A percentile compares a stretch with the other conserved stretches of the same genome.
These are phyloP conservation scores for Ylistrum balloti DNA, from an alignment of 1,140 invertebrate species.

Conservation along the genomic window DNA sequence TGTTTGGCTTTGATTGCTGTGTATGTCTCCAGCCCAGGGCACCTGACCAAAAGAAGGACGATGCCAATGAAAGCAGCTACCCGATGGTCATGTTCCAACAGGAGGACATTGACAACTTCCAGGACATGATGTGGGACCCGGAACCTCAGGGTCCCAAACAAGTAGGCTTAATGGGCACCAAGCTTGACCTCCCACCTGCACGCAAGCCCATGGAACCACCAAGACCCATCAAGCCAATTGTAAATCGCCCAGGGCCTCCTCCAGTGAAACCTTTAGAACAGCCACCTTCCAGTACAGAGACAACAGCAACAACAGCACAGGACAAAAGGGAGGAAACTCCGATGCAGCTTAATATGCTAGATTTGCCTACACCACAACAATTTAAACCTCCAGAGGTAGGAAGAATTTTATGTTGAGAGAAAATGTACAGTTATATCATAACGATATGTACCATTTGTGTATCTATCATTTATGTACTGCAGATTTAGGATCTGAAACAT, in stretches of 20 bases:
- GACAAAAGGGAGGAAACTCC: not conserved
- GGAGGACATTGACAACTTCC: constrained; percentile 53
- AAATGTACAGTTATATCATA: not conserved
- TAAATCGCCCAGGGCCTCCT: constrained; percentile 42
- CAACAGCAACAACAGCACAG: not conserved
- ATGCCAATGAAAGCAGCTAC: constrained; percentile 13
- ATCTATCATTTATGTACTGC: not conserved
- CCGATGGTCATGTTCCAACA: constrained; percentile 51
- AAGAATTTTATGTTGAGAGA: not conserved
- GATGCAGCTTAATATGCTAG: not conserved
- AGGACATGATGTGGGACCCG: constrained; percentile 58
- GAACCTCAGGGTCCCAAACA: constrained; percentile 42
- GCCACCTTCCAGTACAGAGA: constrained; percentile 43
- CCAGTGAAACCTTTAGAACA: constrained; percentile 20
- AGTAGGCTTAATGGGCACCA: constrained; percentile 60
- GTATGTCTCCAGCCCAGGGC: constrained; percentile 40
- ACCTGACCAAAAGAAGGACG: constrained; percentile 44
- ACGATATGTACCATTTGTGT: not conserved
- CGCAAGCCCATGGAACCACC: not conserved
- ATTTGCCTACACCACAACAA: not conserved
- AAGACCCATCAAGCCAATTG: constrained; percentile 23
- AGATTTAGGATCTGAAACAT: not conserved
- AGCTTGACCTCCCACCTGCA: constrained; percentile 57
- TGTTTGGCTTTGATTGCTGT: not conserved
- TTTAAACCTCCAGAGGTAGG: not conserved